Conservation (phyloP, 2,113 vertebrate species). For the Channa maculata region DNA sequence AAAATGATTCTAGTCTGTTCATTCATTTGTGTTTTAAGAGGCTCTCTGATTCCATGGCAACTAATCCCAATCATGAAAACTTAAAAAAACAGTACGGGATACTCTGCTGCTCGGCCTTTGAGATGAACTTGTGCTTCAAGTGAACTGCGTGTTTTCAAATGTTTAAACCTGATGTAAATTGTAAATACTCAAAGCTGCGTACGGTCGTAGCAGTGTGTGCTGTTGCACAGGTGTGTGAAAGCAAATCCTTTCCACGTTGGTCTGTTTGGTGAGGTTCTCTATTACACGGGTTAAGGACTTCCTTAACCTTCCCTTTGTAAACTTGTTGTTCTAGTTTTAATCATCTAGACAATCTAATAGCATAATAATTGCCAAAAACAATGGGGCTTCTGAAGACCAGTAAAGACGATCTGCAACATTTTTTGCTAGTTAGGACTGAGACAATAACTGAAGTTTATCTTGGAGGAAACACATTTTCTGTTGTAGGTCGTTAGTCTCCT, state of each 20-base stretch:
- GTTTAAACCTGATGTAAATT: not conserved
- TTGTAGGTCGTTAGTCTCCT: too few relatives aligned
- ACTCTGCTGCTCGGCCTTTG: not conserved
- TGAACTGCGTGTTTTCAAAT: conserved; percentile 1
- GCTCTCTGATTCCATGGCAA: not conserved
- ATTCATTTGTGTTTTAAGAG: not conserved
- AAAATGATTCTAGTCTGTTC: not conserved
- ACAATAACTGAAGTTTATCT: not conserved
- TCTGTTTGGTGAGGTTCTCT: too few relatives aligned
- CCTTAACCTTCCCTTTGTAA: not conserved
- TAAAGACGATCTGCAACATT: not conserved
- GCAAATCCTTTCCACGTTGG: too few relatives aligned
- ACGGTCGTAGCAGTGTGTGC: too few relatives aligned
- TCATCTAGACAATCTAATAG: not conserved
- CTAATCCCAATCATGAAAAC: not conserved
- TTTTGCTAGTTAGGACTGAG: not conserved
- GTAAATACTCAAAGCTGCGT: too few relatives aligned
- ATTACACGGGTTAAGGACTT: too few relatives aligned
- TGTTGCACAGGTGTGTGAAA: too few relatives aligned
- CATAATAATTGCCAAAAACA: not conserved
- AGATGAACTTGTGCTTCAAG: conserved; percentile 1
- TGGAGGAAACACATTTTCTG: too few relatives aligned
- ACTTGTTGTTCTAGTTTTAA: conserved; percentile 18
- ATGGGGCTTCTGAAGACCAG: not conserved
- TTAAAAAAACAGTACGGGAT: not conserved